phyloP scores from a whole-genome alignment of 2,888 invertebrate genomes.

The Euplagia quadripunctaria region DNA sequence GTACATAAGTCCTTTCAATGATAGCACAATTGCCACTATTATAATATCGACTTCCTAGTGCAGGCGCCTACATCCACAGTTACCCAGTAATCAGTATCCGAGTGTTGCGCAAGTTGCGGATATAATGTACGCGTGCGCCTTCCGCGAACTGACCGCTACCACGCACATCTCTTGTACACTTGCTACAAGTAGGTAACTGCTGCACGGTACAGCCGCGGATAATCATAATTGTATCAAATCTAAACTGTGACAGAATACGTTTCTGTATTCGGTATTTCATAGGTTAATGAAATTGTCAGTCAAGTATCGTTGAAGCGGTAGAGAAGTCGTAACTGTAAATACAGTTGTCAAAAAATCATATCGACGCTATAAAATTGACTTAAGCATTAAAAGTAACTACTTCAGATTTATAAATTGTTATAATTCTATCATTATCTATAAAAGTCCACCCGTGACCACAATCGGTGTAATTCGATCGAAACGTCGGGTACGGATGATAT shows the following conservation, averaged over 20 bases:
- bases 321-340: too few relatives aligned
- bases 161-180: slow-evolving; percentile 9
- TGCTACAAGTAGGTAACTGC: not conserved
- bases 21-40: not conserved
- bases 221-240: not conserved
- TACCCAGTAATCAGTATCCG: slow-evolving; percentile 32
- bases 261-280: not conserved
- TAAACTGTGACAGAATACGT: not conserved
- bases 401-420: not conserved
- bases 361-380: not conserved
- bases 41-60: not conserved
- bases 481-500: too few relatives aligned
- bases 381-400: not conserved
- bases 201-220: too few relatives aligned
- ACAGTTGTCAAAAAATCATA: too few relatives aligned
- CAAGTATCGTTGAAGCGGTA: not conserved
- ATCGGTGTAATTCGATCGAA: too few relatives aligned
- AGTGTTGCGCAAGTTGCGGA: slow-evolving; percentile 40
- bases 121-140: slow-evolving; percentile 23
- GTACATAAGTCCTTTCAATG: not conserved
- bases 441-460: too few relatives aligned
- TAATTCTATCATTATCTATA: too few relatives aligned
- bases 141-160: slow-evolving; percentile 26
- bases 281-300: not conserved
- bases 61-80: slow-evolving; percentile 23